Evolutionary conservation across 2,888 invertebrate species (phyloP), one percentile per base, ranked within the genome.

Genomic region (Ypsolopha scabrella): DNA sequence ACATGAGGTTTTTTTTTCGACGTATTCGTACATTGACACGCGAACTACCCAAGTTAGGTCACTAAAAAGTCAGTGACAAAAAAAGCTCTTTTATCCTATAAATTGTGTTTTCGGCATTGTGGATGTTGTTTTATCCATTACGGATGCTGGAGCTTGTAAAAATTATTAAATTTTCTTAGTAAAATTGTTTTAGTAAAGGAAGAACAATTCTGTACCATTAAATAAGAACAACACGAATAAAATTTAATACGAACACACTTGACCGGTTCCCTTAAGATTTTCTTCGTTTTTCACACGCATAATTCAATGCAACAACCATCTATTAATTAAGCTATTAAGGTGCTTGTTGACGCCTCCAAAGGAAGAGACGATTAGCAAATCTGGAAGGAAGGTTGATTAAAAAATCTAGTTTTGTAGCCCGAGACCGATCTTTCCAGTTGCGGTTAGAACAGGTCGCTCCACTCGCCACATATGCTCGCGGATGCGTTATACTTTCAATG

Each of bases 401-500:
- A 35, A 24, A 41, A 36, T 43, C 41, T 36, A 50, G 50, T 49
- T 36, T 37, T 45, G 33, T 41, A 35, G 35, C 50, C 10, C 43
- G 43, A 7, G 36, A 38, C 37, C 37, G 10, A 39, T 48, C 39
- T 7, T 49, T 11, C 49, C 49, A n/a, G 49, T 33, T 41, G 41
- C 39, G 41, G 49, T 38, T 14, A 34, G 46, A 41, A n/a, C 49
- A 41, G 49, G 49, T 49, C 41, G 49, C 24, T 34, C 76, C 70
- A 68, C 70, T 71, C 72, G 75, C 70, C 67, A 63, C 54, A 53
- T 67, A 68, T 69, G 75, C 72, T 80, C 70, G 75, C 82, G 83
- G 81, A 85, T 80, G 72, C 74, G 75, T 75, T 78, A 78, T 82
- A 82, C 83, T 82, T 82, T 79, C 77, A 72, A 70, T 75, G 68